A percentile compares a stretch with the other conserved stretches of the same genome.
Evolutionary conservation across 2,797 vertebrate genomes (phyloP).

Genomic region (Decapterus maruadsi): DNA sequence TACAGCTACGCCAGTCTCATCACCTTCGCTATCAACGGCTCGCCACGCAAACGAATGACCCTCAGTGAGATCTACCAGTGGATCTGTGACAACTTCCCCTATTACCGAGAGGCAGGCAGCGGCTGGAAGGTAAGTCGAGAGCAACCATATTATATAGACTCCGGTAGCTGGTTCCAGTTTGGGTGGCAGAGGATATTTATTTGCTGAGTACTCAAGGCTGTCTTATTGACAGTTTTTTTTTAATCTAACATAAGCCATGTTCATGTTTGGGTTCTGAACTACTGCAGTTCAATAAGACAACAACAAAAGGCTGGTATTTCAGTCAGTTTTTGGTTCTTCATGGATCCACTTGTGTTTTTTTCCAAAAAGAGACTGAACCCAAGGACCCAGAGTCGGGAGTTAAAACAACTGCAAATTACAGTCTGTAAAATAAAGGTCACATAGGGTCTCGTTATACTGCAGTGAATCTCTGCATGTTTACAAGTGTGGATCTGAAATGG

Average conservation of each 20-base stretch:
- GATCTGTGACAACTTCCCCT: constrained; percentile 94
- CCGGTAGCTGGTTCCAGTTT: background rate
- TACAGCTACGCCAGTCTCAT: constrained; percentile 94
- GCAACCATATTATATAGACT: background rate
- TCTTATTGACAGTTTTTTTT: background rate
- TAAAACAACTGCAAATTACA: background rate
- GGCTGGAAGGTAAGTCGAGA: constrained; percentile 89
- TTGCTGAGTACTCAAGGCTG: background rate
- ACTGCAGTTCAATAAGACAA: background rate
- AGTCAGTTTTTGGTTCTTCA: background rate
- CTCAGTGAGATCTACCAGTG: constrained; percentile 94
- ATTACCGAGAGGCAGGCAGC: constrained; percentile 91
- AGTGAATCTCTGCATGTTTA: background rate
- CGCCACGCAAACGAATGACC: constrained; percentile 91
- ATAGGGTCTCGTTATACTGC: background rate
- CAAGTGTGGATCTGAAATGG: background rate
- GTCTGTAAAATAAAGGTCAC: background rate
- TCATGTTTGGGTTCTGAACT: background rate
- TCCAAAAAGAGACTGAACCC: background rate
- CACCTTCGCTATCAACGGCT: constrained; percentile 92
- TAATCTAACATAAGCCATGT: background rate
- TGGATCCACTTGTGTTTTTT: background rate
- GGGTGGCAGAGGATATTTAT: background rate
- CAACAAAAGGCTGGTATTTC: background rate
- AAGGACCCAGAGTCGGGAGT: background rate